phyloP scores from a whole-genome alignment of 2,113 vertebrate species.

The Capreolus pygargus region DNA sequence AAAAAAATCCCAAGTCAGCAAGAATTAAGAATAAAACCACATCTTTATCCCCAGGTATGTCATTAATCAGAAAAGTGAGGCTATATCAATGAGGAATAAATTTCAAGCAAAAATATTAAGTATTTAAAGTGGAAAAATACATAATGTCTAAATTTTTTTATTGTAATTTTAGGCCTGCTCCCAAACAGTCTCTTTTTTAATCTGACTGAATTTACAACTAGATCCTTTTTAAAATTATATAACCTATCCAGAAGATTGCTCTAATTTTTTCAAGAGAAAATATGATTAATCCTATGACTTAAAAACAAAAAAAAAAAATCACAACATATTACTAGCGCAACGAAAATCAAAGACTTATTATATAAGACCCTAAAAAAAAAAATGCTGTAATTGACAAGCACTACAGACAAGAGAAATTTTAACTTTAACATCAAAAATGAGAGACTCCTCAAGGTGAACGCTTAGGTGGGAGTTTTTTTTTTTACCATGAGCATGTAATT shows the following conservation, averaged over 20 bases:
- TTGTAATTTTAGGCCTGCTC: not conserved
- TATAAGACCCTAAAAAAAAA: not conserved
- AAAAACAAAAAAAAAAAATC: slow-evolving; percentile 37
- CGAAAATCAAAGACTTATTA: slow-evolving; percentile 16
- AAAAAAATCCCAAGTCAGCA: not conserved
- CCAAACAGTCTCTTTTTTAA: not conserved
- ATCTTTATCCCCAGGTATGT: not conserved
- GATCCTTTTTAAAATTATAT: not conserved
- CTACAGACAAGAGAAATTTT: not conserved
- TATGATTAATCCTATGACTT: slow-evolving; percentile 1
- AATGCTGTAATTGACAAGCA: not conserved
- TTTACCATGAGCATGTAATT: not conserved
- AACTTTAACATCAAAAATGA: slow-evolving; percentile 23
- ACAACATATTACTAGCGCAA: not conserved
- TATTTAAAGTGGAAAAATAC: not conserved
- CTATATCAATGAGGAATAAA: not conserved
- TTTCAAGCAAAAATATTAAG: not conserved
- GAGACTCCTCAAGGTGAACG: not conserved
- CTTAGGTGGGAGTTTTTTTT: not conserved
- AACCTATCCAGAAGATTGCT: not conserved
- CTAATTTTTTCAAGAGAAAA: slow-evolving; percentile 4
- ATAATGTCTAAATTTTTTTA: not conserved
- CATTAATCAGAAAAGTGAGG: not conserved
- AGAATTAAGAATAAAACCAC: slow-evolving; percentile 28
- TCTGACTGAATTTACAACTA: not conserved